These are phyloP conservation scores for Anguilla megastoma DNA, from an alignment of 2,797 vertebrate species.

Conservation along the genomic window DNA sequence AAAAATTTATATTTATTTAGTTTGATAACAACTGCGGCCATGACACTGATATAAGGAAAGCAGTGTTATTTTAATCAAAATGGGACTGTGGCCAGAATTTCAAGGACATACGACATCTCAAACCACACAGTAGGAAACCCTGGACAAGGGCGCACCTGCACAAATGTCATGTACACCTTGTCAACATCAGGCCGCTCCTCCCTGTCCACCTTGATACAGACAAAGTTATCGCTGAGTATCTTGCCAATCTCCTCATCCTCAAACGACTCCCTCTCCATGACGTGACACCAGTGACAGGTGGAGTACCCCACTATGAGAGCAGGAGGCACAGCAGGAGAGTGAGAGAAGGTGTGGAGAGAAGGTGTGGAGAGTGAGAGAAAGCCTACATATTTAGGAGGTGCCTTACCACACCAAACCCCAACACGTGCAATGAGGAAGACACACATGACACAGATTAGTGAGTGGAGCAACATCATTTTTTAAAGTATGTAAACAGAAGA, in stretches of 20 bases:
- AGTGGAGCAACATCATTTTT: neutral
- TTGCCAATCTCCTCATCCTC: slow-evolving; percentile 83
- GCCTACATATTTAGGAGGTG: neutral
- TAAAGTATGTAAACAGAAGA: neutral
- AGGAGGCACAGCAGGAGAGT: neutral
- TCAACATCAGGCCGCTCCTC: slow-evolving; percentile 94
- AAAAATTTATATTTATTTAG: neutral
- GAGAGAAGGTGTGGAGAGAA: neutral
- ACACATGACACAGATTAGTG: neutral
- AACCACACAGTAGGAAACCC: neutral
- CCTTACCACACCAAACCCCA: neutral
- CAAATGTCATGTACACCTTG: slow-evolving; percentile 93
- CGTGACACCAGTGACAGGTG: slow-evolving; percentile 96
- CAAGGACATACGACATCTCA: neutral
- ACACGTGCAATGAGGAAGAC: neutral
- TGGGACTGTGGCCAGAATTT: neutral
- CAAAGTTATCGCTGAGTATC: slow-evolving; percentile 86
- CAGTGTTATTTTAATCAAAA: neutral
- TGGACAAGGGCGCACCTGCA: slow-evolving; percentile 72
- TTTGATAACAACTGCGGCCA: neutral
- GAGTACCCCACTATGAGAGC: slow-evolving; percentile 84
- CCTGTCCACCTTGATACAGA: slow-evolving; percentile 91
- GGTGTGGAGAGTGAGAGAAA: neutral
- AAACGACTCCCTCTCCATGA: slow-evolving; percentile 95
- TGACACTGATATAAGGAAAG: neutral